phyloP scores from a whole-genome alignment of 2,113 vertebrate species.

The Acrocephalus arundinaceus region DNA sequence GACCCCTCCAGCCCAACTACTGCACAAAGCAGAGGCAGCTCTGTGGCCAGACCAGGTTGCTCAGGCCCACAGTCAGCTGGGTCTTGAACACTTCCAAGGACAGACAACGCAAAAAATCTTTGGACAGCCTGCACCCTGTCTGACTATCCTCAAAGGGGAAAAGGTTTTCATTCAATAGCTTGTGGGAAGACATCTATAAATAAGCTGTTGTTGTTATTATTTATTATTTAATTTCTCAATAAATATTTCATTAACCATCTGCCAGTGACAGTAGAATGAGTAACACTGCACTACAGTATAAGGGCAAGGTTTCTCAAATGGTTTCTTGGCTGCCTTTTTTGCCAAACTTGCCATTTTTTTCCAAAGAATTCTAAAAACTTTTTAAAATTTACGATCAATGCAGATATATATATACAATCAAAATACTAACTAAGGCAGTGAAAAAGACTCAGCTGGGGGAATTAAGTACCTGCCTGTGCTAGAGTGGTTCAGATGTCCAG shows the following conservation, averaged over 20 bases:
- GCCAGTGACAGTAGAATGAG: neutral
- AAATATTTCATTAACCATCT: constrained; percentile 45
- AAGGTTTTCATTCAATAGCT: neutral
- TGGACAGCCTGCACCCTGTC: neutral
- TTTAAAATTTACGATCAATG: neutral
- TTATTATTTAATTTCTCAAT: constrained; percentile 1
- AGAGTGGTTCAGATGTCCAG: neutral
- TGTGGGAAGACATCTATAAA: neutral
- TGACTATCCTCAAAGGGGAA: neutral
- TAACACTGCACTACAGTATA: neutral
- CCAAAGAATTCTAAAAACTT: neutral
- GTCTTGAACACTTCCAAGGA: neutral
- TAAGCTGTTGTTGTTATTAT: neutral
- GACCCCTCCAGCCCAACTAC: neutral
- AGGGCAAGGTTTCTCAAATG: neutral
- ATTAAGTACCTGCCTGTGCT: neutral
- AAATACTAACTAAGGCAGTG: neutral
- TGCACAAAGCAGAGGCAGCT: neutral
- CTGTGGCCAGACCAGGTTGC: neutral
- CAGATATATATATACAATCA: neutral
- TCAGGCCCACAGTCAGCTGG: neutral
- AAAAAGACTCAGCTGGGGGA: neutral
- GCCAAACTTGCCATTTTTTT: neutral
- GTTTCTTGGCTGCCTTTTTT: neutral
- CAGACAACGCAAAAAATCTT: neutral